phyloP scores from a whole-genome alignment of 2,113 vertebrate species.

The Sinocyclocheilus grahami region DNA sequence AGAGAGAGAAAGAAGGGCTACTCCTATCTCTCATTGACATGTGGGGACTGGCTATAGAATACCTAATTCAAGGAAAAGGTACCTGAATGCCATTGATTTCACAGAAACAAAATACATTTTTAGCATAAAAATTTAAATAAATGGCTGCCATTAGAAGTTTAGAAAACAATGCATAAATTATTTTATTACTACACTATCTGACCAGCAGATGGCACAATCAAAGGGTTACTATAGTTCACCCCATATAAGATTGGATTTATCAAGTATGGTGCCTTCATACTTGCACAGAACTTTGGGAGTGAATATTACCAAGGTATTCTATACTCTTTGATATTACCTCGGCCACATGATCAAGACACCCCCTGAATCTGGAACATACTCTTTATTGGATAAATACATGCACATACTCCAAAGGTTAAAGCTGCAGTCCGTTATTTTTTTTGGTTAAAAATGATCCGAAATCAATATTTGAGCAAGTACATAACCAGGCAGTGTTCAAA shows the following conservation, averaged over 20 bases:
- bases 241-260: slow-evolving; percentile 84
- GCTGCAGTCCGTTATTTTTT: no score
- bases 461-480: no score
- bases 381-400: slow-evolving; percentile 76
- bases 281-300: slow-evolving; percentile 81
- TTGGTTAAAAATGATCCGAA: no score
- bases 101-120: background rate
- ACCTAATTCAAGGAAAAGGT: slow-evolving; percentile 79
- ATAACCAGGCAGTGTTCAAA: no score
- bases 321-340: slow-evolving; percentile 50
- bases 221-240: slow-evolving; percentile 76
- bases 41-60: slow-evolving; percentile 82
- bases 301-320: slow-evolving; percentile 76
- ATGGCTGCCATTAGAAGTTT: background rate
- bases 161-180: background rate
- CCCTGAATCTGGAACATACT: slow-evolving; percentile 82
- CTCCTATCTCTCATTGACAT: slow-evolving; percentile 75
- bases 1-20: slow-evolving; percentile 67
- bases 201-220: slow-evolving; percentile 77
- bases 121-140: background rate
- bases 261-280: slow-evolving; percentile 84
- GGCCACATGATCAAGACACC: slow-evolving; percentile 79
- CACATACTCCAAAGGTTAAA: background rate
- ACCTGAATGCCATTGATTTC: background rate
- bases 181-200: slow-evolving; percentile 70